Conservation (phyloP, 2,797 vertebrate genomes). For the Cryptoblepharus egeriae region DNA sequence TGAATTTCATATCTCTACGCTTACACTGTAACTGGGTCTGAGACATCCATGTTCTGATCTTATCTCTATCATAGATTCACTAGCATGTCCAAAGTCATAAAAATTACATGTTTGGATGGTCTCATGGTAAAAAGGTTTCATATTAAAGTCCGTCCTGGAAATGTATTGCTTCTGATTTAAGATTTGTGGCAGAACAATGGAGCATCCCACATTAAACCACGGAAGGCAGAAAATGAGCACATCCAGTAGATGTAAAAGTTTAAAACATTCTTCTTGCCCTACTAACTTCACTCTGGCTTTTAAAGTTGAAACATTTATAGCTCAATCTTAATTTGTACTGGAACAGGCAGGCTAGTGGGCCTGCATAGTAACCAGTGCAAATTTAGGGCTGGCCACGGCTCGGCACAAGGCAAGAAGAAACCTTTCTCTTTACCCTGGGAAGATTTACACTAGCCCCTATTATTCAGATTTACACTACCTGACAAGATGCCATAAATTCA, state of each 20-base stretch:
- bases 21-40: neutral
- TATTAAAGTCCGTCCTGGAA: neutral
- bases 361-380: too few species aligned
- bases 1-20: neutral
- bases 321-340: too few species aligned
- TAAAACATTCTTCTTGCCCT: neutral
- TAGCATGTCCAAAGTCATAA: neutral
- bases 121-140: neutral
- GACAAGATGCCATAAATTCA: too few species aligned
- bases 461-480: too few species aligned
- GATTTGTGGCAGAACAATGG: neutral
- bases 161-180: neutral
- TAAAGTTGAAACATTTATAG: too few species aligned
- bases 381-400: too few species aligned
- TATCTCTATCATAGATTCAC: neutral
- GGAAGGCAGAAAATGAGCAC: neutral
- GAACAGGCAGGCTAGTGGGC: too few species aligned
- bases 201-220: neutral
- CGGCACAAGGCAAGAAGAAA: too few species aligned
- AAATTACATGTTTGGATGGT: neutral
- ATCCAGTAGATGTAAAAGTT: neutral
- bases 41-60: neutral
- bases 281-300: neutral
- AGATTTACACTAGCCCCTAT: too few species aligned
- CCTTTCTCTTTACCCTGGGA: too few species aligned